Conservation (phyloP, 2,888 invertebrate species). For the Cephonodes hylas region DNA sequence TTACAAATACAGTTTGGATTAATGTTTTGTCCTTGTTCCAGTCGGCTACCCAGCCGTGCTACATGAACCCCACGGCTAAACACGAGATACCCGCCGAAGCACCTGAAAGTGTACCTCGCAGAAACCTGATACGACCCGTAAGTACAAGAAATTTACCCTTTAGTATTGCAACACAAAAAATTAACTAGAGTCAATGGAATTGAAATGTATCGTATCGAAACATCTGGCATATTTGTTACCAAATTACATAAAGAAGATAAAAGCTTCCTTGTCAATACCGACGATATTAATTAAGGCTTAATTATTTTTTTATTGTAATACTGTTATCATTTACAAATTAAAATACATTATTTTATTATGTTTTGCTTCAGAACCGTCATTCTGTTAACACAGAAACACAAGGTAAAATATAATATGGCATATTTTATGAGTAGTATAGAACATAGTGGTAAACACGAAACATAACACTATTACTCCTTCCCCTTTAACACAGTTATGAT, state of each 20-base stretch:
- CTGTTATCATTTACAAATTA: not conserved
- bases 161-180: not conserved
- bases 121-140: not conserved
- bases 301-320: too few relatives aligned
- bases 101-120: not conserved
- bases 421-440: too few relatives aligned
- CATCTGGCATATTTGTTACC: too few relatives aligned
- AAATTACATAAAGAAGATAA: too few relatives aligned
- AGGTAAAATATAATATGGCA: conserved; percentile 37
- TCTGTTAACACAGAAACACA: conserved; percentile 56
- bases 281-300: too few relatives aligned
- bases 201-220: too few relatives aligned
- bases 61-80: not conserved
- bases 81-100: not conserved
- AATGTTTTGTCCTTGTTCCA: not conserved
- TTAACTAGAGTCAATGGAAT: too few relatives aligned
- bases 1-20: not conserved
- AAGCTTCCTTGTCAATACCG: too few relatives aligned
- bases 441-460: too few relatives aligned
- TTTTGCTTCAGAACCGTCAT: conserved; percentile 41
- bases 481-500: too few relatives aligned
- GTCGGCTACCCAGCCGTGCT: not conserved
- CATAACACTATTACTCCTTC: too few relatives aligned
- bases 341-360: not conserved
- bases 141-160: not conserved